These are phyloP conservation scores for Anhinga anhinga DNA, from an alignment of 2,113 vertebrate genomes.

Conservation along the genomic window DNA sequence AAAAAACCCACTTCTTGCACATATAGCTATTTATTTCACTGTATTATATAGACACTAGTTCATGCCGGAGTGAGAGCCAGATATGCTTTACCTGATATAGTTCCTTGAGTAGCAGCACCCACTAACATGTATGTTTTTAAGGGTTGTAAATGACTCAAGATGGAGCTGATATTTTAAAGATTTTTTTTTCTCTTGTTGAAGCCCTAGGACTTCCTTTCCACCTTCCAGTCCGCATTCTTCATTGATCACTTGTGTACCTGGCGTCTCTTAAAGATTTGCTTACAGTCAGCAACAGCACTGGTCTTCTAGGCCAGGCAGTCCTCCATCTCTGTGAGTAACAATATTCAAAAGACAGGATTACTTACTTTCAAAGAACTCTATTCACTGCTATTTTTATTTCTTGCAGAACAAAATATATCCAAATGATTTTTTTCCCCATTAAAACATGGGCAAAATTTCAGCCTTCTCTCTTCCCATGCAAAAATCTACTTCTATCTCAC, in stretches of 20 bases:
- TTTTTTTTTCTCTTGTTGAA: background rate
- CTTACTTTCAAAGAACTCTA: background rate
- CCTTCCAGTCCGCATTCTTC: background rate
- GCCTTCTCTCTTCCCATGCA: background rate
- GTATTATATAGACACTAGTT: background rate
- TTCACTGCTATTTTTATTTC: background rate
- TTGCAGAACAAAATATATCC: background rate
- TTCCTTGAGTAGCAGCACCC: background rate
- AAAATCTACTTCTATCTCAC: background rate
- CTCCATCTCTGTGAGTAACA: background rate
- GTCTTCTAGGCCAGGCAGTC: background rate
- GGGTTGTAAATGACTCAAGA: background rate
- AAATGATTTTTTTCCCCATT: background rate
- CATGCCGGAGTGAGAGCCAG: background rate
- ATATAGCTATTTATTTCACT: background rate
- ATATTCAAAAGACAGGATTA: background rate
- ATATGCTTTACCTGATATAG: background rate
- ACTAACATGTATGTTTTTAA: background rate
- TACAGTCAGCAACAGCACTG: background rate
- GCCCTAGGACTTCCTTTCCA: background rate
- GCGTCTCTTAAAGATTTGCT: background rate
- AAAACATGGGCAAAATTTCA: background rate
- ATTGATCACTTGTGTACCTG: background rate
- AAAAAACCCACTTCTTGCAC: rapidly evolving
- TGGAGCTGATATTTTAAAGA: background rate